phyloP scores from a whole-genome alignment of 1,140 invertebrate species.

The Helicoverpa zea region DNA sequence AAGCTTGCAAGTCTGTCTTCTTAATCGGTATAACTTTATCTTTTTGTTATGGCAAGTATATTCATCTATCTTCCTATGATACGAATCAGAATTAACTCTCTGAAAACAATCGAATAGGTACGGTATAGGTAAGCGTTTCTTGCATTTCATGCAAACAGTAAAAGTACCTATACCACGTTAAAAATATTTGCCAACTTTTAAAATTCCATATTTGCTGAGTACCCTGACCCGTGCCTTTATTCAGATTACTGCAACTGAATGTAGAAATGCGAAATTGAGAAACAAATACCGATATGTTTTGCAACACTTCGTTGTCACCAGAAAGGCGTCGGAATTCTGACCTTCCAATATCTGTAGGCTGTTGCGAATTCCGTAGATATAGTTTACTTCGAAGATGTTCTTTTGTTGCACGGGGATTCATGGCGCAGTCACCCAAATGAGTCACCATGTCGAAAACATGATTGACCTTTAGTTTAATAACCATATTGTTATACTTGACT shows the following conservation, averaged over 20 bases:
- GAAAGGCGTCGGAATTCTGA: constrained; percentile 1
- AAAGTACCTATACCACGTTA: too few relatives aligned
- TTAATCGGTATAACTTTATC: too few relatives aligned
- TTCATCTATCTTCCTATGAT: too few relatives aligned
- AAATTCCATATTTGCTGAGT: not conserved
- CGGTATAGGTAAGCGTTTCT: too few relatives aligned
- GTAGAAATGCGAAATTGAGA: constrained; percentile 32
- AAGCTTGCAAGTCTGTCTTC: too few relatives aligned
- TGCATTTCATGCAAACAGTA: too few relatives aligned
- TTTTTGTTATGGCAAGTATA: too few relatives aligned
- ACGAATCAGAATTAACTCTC: too few relatives aligned
- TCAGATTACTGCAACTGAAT: constrained; percentile 2
- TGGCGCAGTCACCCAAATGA: constrained; percentile 1
- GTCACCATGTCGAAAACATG: constrained; percentile 1
- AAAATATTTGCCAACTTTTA: too few relatives aligned
- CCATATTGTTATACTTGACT: constrained; percentile 2
- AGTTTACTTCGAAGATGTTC: not conserved
- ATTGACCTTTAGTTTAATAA: constrained; percentile 11
- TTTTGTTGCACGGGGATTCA: not conserved
- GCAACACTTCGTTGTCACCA: constrained; percentile 18
- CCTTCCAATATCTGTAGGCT: not conserved
- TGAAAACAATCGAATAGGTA: too few relatives aligned
- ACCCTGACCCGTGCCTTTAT: constrained; percentile 19
- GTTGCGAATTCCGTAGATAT: constrained; percentile 3
- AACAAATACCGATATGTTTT: constrained; percentile 13